These are phyloP conservation scores for Cephalopachus bancanus DNA, from an alignment of 2,797 vertebrate genomes.

Conservation along the genomic window DNA sequence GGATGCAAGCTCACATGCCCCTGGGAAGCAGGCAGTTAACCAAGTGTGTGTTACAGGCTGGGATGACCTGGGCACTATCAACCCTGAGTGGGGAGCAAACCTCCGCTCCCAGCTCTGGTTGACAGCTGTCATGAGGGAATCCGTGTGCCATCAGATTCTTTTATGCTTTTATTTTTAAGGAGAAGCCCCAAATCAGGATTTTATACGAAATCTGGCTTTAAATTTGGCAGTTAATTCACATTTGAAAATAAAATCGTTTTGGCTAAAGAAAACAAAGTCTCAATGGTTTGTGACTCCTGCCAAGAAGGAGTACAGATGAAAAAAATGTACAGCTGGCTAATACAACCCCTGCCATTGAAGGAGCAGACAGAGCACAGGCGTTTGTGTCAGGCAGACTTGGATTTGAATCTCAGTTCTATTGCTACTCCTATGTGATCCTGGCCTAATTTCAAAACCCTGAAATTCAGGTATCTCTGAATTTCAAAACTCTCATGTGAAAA, in stretches of 20 bases:
- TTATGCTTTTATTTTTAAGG: not conserved
- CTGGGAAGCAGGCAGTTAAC: not conserved
- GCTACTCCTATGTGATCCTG: not conserved
- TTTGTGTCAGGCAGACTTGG: not conserved
- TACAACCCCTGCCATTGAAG: not conserved
- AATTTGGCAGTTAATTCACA: not conserved
- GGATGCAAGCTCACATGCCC: not conserved
- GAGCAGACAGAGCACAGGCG: not conserved
- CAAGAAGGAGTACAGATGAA: not conserved
- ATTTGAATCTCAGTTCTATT: not conserved
- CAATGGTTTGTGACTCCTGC: not conserved
- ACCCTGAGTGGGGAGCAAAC: not conserved
- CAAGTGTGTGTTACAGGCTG: not conserved
- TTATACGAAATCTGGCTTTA: constrained; percentile 4
- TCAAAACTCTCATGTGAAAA: constrained; percentile 6
- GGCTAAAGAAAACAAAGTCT: not conserved
- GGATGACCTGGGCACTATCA: not conserved
- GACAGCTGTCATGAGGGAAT: not conserved
- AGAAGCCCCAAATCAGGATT: not conserved
- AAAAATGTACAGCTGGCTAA: not conserved
- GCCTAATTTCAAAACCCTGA: no score
- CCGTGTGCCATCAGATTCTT: not conserved
- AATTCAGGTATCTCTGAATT: not conserved
- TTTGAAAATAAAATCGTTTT: not conserved
- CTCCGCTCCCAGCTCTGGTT: not conserved